Base-by-base conservation (phyloP, 2,113 vertebrate genomes). In the Ondatra zibethicus region DNA sequence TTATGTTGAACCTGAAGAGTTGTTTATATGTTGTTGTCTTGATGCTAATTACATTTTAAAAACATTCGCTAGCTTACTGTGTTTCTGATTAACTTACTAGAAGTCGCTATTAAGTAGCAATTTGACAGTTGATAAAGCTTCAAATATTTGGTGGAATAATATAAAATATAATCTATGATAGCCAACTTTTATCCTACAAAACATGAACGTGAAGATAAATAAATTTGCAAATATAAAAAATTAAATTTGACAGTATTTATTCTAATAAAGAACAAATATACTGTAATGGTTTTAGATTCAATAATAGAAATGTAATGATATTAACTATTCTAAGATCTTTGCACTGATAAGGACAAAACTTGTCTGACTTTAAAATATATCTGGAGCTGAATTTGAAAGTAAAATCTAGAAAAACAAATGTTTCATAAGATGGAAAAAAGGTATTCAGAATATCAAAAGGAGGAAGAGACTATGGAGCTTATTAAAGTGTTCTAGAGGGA, bases 21-120 rank as follows among this genome's bases (percentile, higher is more conserved):
- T 98, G 96, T 86, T 98, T 98, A 76, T 89, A 96, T 97, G 96
- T 96, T 97, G 66, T 86, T 94, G 16, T 97, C 96, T 97, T 98
- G 90, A 97, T 97, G 94, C 93, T 98, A 98, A 98, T 98, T 98
- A 78, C 87, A 95, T 97, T 98, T 97, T 98, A 97, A 98, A 98
- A 98, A 92, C 93, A 97, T 85, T 68, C 96, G 91, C 82, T 97
- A 88, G 90, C 94, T 72, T 78, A 50, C 7, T 45, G 55, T 96
- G 31, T 95, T 98, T 84, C 61, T 97, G 86, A 96, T 97, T 96
- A 72, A 93, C 86, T 98, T 98, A 96, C 73, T 92, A 96, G 63
- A 88, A 94, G 16, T 97, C 80, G 50, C 80, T 97, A 61, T 97
- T 96, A 97, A 96, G 88, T 97, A 94, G 91, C 96, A 96, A 96